Percentiles rank a stretch among this genome's conserved stretches.
Conservation (phyloP, 2,113 vertebrate genomes). For the Coryphaenoides rupestris region DNA sequence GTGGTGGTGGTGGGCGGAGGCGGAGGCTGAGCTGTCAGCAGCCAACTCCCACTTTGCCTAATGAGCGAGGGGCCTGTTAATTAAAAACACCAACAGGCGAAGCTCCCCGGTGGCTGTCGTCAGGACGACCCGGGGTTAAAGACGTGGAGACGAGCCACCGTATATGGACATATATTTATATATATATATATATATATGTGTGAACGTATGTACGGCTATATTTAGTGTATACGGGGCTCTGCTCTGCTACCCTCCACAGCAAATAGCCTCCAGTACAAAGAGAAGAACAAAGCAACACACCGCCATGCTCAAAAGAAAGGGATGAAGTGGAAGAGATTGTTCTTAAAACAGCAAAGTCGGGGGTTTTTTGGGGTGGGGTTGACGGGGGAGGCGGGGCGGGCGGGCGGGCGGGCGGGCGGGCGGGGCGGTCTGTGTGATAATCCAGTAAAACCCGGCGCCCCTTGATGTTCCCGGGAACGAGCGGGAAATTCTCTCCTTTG, state of each 20-base stretch:
- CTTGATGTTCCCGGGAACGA: conserved; percentile 46
- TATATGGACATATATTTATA: neutral
- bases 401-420: neutral
- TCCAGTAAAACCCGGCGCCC: conserved; percentile 27
- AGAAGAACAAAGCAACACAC: conserved; percentile 40
- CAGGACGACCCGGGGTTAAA: conserved; percentile 65
- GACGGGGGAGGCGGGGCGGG: neutral
- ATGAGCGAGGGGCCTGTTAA: conserved; percentile 66
- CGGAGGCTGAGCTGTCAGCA: conserved; percentile 63
- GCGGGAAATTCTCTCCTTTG: conserved; percentile 39
- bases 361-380: neutral
- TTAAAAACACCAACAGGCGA: conserved; percentile 70
- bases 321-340: conserved; percentile 16
- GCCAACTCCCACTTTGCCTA: conserved; percentile 63
- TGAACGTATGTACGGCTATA: neutral
- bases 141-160: conserved; percentile 43
- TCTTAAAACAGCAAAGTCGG: conserved; percentile 30
- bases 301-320: conserved; percentile 11
- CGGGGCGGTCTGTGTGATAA: too few species aligned
- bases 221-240: neutral
- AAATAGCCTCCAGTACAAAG: conserved; percentile 40
- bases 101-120: conserved; percentile 58
- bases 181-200: neutral
- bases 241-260: conserved; percentile 30
- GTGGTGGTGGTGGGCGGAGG: conserved; percentile 11